Evolutionary conservation across 1,140 invertebrate species (phyloP), one percentile per base, ranked within the genome.

Genomic region (Drosophila sp.): DNA sequence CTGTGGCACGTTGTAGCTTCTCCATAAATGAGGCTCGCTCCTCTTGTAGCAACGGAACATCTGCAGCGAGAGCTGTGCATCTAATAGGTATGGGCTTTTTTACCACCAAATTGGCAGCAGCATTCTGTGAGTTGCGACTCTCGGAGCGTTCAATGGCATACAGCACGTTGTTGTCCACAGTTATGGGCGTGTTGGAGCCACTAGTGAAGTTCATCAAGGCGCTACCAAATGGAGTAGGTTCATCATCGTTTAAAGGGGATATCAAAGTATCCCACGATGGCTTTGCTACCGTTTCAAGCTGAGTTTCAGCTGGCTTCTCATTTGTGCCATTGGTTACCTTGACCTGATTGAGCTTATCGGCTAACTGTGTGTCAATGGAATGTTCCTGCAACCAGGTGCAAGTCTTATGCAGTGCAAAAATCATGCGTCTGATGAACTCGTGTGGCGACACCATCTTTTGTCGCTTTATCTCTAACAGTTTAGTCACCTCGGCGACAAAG

Each of bases 361-460:
- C 72, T 41, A 78, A 57, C 14, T 73, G 45, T 1, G 72, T 57
- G 25, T 80, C 79, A 16, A 78, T 75, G 53, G 77, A 79, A 76
- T 80, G 84, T 72, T 91, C 87, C 36, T 87, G 89, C 64, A 91
- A 18, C 89, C 89, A 91, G 14, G 76, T 78, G 67, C 90, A 91
- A 2, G 72, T 91, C 25, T 90, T 91, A 40, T 83, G 84, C 45
- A 91, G 21, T 0, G 80, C 72, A 50, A 91, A 91, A 11, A 91
- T 91, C 82, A 91, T 91, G 0, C 90, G 73, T 0, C 90, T 50
- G 4, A 91, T 90, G 25, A 91, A 91, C 61, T 91, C 90, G 29
- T 91, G 90, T 0, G 90, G 90, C 6, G 90, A 91, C 1, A 91
- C 73, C 70, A 80, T 87, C 43, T 91, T 91, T 5, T 75, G 77